Evolutionary conservation across 2,113 vertebrate genomes (phyloP), one percentile per base, ranked within the genome.

Genomic region (Andinoacara biseriatus): DNA sequence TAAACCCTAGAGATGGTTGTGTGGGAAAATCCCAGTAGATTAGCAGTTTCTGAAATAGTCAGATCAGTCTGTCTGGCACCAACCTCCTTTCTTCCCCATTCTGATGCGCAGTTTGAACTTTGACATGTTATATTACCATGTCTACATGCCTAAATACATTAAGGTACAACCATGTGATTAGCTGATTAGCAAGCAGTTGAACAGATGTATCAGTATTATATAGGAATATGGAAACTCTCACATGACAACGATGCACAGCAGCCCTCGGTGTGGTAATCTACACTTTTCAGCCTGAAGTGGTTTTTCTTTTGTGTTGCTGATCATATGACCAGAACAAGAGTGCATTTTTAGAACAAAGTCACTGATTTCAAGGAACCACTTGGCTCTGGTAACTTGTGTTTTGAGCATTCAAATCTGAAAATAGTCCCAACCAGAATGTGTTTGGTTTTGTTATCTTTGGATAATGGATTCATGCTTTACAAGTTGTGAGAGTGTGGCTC

Each of bases 331-430:
- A 54, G 46, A 33, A 52, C 46, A 72, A 14, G 46, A 72, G 10
- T 72, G 18, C 18, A 72, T 72, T 72, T 72, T 72, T 72, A 72
- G 18, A 54, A 54, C 46, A 14, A 52, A 52, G 26, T 72, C 46
- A 72, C 29, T 54, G 67, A 0, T 54, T 72, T 72, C 18, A 72
- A 72, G 18, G 54, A 72, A 54, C 67, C 26, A 54, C 26, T 54
- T 72, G 46, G 67, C 26, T 72, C 18, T 72, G 31, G 26, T 33
- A 72, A 72, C 67, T 72, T 72, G 18, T n/a, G 18, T 72, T 72
- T 72, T 72, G 46, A n/a, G 46, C 67, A 54, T 72, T 72, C 46
- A 33, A 54, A 72, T 54, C 52, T 72, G 26, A 31, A 46, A 72
- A 33, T 72, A 72, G 11, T 72, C 6, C 46, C 26, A 72, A 54